phyloP scores from a whole-genome alignment of 2,113 vertebrate genomes.

The rabbit (Oryctolagus cuniculus) region mOryCun1.1 NC_091436.1:114282501-114283000 shows the following conservation, averaged over 20 bases:
- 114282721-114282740: neutral
- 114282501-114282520: neutral
- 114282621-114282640: neutral
- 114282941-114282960: neutral
- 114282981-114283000: conserved; percentile 1
- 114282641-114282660: neutral
- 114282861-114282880: neutral
- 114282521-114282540: neutral
- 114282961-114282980: neutral
- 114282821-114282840: fast-evolving
- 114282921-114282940: neutral
- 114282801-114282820: neutral
- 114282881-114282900: neutral
- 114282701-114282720: neutral
- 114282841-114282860: neutral
- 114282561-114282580: neutral
- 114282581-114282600: neutral
- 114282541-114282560: neutral
- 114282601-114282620: neutral
- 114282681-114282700: neutral
- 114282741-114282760: neutral
- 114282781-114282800: neutral
- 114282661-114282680: neutral
- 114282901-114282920: neutral
- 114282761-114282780: neutral